Conservation (phyloP, 2,888 invertebrate genomes). For the Mechanitis mazaeus region DNA sequence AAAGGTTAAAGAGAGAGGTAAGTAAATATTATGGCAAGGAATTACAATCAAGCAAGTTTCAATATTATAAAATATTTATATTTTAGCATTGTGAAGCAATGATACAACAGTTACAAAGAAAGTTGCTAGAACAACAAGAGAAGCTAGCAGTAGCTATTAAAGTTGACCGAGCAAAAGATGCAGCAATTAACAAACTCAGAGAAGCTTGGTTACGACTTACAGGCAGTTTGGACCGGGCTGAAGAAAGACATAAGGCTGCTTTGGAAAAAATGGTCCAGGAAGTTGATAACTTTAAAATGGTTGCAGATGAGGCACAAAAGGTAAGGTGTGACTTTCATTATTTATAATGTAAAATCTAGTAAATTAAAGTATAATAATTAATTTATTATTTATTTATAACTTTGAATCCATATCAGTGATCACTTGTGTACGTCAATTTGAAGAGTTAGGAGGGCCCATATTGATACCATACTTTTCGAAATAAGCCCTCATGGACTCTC, state of each 20-base stretch:
- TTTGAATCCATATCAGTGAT: too few relatives aligned
- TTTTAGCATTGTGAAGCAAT: constrained; percentile 84
- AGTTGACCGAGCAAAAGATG: constrained; percentile 86
- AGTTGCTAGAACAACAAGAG: constrained; percentile 85
- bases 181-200: constrained; percentile 80
- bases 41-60: not conserved
- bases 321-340: constrained; percentile 28
- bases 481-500: too few relatives aligned
- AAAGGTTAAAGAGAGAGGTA: constrained; percentile 85
- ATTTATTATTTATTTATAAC: too few relatives aligned
- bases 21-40: constrained; percentile 29
- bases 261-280: constrained; percentile 69
- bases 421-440: too few relatives aligned
- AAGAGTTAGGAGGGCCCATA: too few relatives aligned
- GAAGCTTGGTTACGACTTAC: constrained; percentile 78
- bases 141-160: constrained; percentile 86
- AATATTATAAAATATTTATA: constrained; percentile 8
- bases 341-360: not conserved
- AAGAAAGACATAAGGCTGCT: constrained; percentile 67
- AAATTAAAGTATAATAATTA: not conserved
- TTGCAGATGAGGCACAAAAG: constrained; percentile 68
- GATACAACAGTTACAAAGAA: constrained; percentile 84
- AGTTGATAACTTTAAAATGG: constrained; percentile 65
- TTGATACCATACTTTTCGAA: too few relatives aligned
- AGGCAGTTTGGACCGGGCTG: constrained; percentile 59